A percentile compares a stretch with the other conserved stretches of the same genome.
These are phyloP conservation scores for Danio rerio DNA, from an alignment of 2,113 vertebrate species.

Conservation along the genomic window GRCz12tu NC_133177.1:45881501-45882000, in stretches of 20 bases:
- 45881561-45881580: neutral
- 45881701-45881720: constrained; percentile 42
- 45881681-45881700: constrained; percentile 10
- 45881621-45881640: constrained; percentile 36
- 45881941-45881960: constrained; percentile 31
- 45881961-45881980: constrained; percentile 16
- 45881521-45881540: neutral
- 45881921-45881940: constrained; percentile 31
- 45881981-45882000: constrained; percentile 14
- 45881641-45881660: constrained; percentile 10
- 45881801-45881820: constrained; percentile 15
- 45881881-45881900: constrained; percentile 57
- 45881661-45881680: constrained; percentile 24
- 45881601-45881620: constrained; percentile 6
- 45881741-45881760: constrained; percentile 25
- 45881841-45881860: constrained; percentile 45
- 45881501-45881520: neutral
- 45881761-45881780: constrained; percentile 5
- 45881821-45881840: constrained; percentile 28
- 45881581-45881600: constrained; percentile 26
- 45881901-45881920: constrained; percentile 47
- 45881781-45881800: constrained; percentile 36
- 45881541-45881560: constrained; percentile 5
- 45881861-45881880: constrained; percentile 54
- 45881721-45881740: constrained; percentile 34